Evolutionary conservation across 2,797 vertebrate genomes (phyloP).

Genomic region (Danionella dracula): DNA sequence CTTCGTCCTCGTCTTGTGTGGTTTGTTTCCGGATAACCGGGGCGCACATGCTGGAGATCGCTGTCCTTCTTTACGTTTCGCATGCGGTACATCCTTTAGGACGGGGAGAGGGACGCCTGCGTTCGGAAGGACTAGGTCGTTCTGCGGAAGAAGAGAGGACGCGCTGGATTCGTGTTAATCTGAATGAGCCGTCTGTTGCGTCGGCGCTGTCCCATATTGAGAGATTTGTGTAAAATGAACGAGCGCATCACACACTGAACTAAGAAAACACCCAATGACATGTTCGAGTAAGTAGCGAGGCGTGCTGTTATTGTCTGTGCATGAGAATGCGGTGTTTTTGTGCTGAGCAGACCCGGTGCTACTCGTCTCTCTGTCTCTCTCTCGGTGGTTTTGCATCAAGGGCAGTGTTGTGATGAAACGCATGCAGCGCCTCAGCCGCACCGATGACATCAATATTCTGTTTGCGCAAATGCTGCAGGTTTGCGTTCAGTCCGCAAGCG

Average conservation of each 20-base stretch:
- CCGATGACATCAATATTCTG: background rate
- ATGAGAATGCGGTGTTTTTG: background rate
- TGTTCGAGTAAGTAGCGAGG: slow-evolving; percentile 73
- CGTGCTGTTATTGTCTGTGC: background rate
- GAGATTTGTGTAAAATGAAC: slow-evolving; percentile 7
- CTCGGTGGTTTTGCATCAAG: background rate
- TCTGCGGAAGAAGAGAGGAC: slow-evolving; percentile 14
- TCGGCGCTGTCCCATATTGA: slow-evolving; percentile 43
- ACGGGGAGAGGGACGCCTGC: slow-evolving; percentile 27
- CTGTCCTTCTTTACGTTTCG: slow-evolving; percentile 52
- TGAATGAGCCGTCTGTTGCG: slow-evolving; percentile 35
- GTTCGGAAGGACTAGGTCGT: slow-evolving; percentile 39
- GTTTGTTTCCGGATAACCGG: slow-evolving; percentile 42
- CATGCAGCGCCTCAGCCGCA: background rate
- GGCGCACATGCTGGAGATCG: slow-evolving; percentile 58
- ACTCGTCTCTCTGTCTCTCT: too few relatives aligned
- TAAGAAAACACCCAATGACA: slow-evolving; percentile 59
- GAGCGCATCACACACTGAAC: slow-evolving; percentile 41
- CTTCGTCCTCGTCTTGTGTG: slow-evolving; percentile 1
- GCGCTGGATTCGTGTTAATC: slow-evolving; percentile 1
- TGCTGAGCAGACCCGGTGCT: background rate
- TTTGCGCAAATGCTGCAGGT: background rate
- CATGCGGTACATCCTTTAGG: slow-evolving; percentile 32
- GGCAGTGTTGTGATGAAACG: background rate
- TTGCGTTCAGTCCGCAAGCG: background rate